Conservation (phyloP, 2,113 vertebrate species). For the Illadopsis cleaveri region DNA sequence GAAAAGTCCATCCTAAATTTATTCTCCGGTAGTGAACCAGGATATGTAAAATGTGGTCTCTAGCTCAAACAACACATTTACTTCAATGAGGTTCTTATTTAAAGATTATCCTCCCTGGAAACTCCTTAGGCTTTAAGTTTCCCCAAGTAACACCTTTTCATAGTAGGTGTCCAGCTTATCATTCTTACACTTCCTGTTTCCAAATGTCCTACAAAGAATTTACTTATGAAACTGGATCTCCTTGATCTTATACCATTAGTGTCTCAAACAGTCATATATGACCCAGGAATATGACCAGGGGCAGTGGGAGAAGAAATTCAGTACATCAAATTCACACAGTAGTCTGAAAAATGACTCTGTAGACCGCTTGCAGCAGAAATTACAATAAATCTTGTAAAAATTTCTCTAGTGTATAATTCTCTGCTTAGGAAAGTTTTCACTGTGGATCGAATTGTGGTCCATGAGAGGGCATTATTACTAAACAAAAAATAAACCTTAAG, state of each 20-base stretch:
- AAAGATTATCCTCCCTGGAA: not conserved
- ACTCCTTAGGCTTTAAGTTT: not conserved
- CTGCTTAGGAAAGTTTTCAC: conserved; percentile 71
- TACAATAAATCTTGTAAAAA: conserved; percentile 74
- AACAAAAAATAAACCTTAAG: conserved; percentile 59
- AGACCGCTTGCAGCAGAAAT: conserved; percentile 52
- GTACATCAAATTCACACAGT: not conserved
- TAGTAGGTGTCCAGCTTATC: not conserved
- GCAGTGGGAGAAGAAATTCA: not conserved
- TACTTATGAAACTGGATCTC: not conserved
- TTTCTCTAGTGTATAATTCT: conserved; percentile 75
- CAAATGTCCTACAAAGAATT: not conserved
- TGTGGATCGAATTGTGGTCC: conserved; percentile 68
- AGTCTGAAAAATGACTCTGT: conserved; percentile 41
- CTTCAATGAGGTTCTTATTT: not conserved
- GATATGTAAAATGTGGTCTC: not conserved
- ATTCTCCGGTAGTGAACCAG: not conserved
- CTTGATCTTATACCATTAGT: not conserved
- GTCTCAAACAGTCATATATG: not conserved
- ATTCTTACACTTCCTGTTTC: not conserved
- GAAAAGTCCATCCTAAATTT: not conserved
- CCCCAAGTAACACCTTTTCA: not conserved
- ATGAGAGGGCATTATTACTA: conserved; percentile 43
- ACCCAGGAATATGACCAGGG: not conserved
- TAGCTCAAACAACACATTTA: not conserved